Conservation (phyloP, 2,888 invertebrate species). For the Papilio elwesi region DNA sequence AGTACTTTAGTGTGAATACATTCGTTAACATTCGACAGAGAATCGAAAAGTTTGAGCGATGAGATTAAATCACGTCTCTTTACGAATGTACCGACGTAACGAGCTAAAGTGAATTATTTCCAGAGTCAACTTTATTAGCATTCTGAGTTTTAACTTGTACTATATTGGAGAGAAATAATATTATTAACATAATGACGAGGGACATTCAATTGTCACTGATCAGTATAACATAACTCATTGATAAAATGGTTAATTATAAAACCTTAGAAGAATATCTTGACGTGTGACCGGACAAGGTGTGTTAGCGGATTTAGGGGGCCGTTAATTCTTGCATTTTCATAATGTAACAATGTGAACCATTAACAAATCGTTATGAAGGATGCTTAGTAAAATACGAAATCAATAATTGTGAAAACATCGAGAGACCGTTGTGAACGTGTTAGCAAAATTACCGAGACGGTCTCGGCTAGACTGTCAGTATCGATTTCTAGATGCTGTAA, state of each 20-base stretch:
- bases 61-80: slow-evolving; percentile 24
- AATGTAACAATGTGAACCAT: no score
- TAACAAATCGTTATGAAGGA: no score
- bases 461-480: no score
- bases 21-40: slow-evolving; percentile 25
- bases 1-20: slow-evolving; percentile 14
- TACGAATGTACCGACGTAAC: slow-evolving; percentile 24
- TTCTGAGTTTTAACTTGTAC: slow-evolving; percentile 19
- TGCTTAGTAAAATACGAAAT: no score
- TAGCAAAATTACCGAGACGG: no score
- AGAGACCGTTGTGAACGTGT: no score
- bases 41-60: slow-evolving; percentile 19
- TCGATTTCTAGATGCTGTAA: no score
- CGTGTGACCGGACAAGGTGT: background rate
- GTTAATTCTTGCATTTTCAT: no score
- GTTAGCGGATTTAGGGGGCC: background rate
- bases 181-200: background rate
- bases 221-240: background rate
- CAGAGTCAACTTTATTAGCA: slow-evolving; percentile 15
- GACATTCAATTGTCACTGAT: background rate
- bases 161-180: slow-evolving; percentile 21
- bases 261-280: background rate
- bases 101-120: slow-evolving; percentile 25
- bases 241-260: slow-evolving; percentile 2
- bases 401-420: no score